Evolutionary conservation across 2,113 vertebrate genomes (phyloP), one percentile per base, ranked within the genome.

Genomic region (Lamprotornis superbus): DNA sequence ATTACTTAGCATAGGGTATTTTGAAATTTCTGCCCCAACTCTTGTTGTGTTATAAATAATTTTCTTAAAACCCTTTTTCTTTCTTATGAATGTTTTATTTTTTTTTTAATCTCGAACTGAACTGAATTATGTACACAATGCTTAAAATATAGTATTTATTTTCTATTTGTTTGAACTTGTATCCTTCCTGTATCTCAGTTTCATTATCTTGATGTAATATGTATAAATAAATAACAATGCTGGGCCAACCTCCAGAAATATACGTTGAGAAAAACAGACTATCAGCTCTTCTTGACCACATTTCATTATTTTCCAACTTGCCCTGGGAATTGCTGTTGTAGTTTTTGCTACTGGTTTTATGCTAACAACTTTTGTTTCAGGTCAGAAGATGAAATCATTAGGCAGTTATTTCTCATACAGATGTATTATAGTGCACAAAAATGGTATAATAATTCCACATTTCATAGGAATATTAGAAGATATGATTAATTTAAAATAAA

Each of bases 41-140:
- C 5, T 2, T 28, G 14, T 57, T 81, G 6, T 31, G 4, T 46
- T 79, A 61, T 33, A 60, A 80, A 49, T 16, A 3, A 28, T 78
- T 82, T 56, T 76, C 5, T 67, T 33, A 75, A 70, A 35, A 14
- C 1, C 1, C 2, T 64, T 69, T 20, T 37, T 18, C 44, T 7
- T 20, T 40, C 47, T 70, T 35, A 25, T 27, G 4, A 33, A 3
- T 10, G 23, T 65, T 47, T 33, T 47, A 3, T 49, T 20, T 52
- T 37, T 17, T 12, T 30, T n/a, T 69, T 2, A n/a, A 42, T 78
- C 31, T 80, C 0, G 0, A 53, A 31, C 1, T 10, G 7, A 68
- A 25, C 4, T 18, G 4, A 75, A 44, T 74, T 60, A 56, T 65
- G 52, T 74, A 27, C 25, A 22, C 33, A 39, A 49, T 35, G 3